Conservation (phyloP, 2,797 vertebrate species). For the Rhadinocentrus ornatus region DNA sequence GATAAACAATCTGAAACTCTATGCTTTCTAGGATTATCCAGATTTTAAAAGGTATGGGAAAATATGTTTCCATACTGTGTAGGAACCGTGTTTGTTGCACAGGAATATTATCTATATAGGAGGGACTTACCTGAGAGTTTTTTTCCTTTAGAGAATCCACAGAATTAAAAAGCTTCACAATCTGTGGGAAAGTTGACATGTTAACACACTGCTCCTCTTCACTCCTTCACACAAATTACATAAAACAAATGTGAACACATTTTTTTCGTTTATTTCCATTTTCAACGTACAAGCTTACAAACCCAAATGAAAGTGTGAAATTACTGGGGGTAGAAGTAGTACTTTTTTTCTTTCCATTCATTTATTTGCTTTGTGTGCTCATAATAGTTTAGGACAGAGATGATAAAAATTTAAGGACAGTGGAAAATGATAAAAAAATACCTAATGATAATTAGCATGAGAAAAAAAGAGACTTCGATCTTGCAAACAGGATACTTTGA, state of each 20-base stretch:
- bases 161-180: constrained; percentile 78
- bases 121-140: constrained; percentile 43
- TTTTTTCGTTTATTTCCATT: too few relatives aligned
- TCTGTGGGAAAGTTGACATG: constrained; percentile 62
- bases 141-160: constrained; percentile 36
- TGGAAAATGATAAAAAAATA: too few relatives aligned
- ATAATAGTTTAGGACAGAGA: too few relatives aligned
- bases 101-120: background rate
- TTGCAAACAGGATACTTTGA: background rate
- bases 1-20: background rate
- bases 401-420: too few relatives aligned
- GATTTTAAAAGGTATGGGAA: background rate
- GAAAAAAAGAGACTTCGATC: background rate
- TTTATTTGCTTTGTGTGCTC: too few relatives aligned
- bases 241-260: too few relatives aligned
- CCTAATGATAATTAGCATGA: too few relatives aligned
- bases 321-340: too few relatives aligned
- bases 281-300: too few relatives aligned
- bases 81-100: background rate
- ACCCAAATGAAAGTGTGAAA: too few relatives aligned
- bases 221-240: background rate
- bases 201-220: background rate
- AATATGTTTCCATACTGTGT: background rate
- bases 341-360: too few relatives aligned
- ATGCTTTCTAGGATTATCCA: background rate